These are phyloP conservation scores for Procambarus virginalis DNA, from an alignment of 1,140 invertebrate genomes.

Conservation along the genomic window DNA sequence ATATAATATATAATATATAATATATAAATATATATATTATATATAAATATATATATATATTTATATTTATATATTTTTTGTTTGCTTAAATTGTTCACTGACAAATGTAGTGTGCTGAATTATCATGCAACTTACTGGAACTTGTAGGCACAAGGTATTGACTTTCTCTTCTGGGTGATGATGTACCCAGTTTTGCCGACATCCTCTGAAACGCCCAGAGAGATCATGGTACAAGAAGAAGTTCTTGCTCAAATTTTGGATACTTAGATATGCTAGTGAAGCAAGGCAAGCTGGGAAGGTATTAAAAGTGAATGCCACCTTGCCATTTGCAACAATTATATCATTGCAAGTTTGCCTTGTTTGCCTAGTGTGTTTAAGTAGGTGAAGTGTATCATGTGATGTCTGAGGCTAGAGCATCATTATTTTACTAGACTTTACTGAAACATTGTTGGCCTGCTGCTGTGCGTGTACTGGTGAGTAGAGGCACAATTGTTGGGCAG, in stretches of 20 bases:
- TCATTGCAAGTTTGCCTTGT: background rate
- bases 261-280: background rate
- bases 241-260: background rate
- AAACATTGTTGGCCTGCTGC: background rate
- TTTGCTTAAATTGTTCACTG: background rate
- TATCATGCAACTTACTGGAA: background rate
- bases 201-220: background rate
- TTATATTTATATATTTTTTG: background rate
- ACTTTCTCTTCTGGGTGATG: background rate
- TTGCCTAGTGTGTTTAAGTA: background rate
- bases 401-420: background rate
- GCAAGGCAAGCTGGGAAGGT: background rate
- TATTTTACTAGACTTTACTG: background rate
- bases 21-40: no score
- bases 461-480: background rate
- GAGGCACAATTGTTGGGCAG: background rate
- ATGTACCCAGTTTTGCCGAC: background rate
- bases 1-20: no score
- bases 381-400: background rate
- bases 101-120: background rate
- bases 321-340: no score
- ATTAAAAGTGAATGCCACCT: background rate
- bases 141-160: background rate
- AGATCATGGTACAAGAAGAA: background rate
- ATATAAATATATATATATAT: no score